phyloP scores from a whole-genome alignment of 2,797 vertebrate species.

The Alfaro cultratus region DNA sequence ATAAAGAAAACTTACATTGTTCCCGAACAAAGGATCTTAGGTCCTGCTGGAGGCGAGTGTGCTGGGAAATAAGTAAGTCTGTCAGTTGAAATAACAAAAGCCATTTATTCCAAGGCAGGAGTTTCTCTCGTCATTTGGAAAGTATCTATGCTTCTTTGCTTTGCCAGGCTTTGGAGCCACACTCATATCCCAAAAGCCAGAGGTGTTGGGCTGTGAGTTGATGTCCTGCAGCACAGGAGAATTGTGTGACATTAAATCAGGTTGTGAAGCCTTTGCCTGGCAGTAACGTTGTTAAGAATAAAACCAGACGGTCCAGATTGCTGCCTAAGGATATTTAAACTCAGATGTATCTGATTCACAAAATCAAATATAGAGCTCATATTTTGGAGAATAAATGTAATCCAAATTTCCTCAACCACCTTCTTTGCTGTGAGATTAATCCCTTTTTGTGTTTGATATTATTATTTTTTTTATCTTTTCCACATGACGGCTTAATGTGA shows the following conservation, averaged over 20 bases:
- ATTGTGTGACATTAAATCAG: conserved; percentile 67
- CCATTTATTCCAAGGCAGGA: conserved; percentile 69
- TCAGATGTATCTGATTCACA: conserved; percentile 56
- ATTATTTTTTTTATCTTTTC: neutral
- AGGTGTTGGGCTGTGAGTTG: conserved; percentile 37
- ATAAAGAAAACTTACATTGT: conserved; percentile 47
- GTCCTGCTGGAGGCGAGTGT: conserved; percentile 55
- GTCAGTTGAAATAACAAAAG: conserved; percentile 74
- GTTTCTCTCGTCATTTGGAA: conserved; percentile 71
- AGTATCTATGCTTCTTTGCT: conserved; percentile 58
- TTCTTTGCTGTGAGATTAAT: conserved; percentile 36
- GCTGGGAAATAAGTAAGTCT: conserved; percentile 62
- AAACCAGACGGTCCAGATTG: conserved; percentile 50
- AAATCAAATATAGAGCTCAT: conserved; percentile 42
- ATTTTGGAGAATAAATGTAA: conserved; percentile 27
- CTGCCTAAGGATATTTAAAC: conserved; percentile 28
- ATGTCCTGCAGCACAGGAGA: conserved; percentile 50
- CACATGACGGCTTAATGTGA: neutral
- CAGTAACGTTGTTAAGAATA: conserved; percentile 59
- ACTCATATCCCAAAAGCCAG: conserved; percentile 60
- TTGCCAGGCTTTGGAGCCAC: conserved; percentile 59
- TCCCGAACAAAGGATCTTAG: conserved; percentile 50
- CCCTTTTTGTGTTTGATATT: conserved; percentile 23
- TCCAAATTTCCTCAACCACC: conserved; percentile 26
- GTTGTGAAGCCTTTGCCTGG: conserved; percentile 57